A percentile compares a stretch with the other conserved stretches of the same genome.
These are phyloP conservation scores for Diadegma fenestrale DNA, from an alignment of 2,888 invertebrate genomes.

Conservation along the genomic window DNA sequence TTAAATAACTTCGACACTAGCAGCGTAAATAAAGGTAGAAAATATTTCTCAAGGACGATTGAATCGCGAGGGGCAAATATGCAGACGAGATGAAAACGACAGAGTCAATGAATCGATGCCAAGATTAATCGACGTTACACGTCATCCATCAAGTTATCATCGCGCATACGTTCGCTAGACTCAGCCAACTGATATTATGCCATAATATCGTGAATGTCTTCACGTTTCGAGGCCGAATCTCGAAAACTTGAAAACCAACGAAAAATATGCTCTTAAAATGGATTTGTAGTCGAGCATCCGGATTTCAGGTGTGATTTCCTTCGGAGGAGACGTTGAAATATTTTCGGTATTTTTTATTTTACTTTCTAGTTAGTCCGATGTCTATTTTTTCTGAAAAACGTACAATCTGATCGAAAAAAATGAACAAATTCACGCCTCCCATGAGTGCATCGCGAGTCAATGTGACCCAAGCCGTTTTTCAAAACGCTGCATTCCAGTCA, in stretches of 20 bases:
- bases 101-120: constrained; percentile 58
- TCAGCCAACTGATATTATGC: constrained; percentile 6
- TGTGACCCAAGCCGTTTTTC: too few relatives aligned
- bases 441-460: too few relatives aligned
- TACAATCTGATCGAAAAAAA: too few relatives aligned
- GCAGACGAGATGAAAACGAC: background rate
- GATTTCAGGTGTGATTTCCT: too few relatives aligned
- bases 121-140: constrained; percentile 51
- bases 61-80: constrained; percentile 2
- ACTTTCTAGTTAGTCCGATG: too few relatives aligned
- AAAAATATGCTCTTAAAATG: background rate
- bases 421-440: too few relatives aligned
- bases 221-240: background rate
- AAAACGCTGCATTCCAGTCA: too few relatives aligned
- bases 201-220: background rate
- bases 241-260: background rate
- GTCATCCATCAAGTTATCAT: background rate
- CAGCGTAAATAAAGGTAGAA: constrained; percentile 26
- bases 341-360: too few relatives aligned
- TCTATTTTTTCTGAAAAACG: too few relatives aligned
- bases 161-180: background rate
- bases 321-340: too few relatives aligned
- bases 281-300: too few relatives aligned
- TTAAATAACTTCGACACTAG: constrained; percentile 3
- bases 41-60: constrained; percentile 53